Base-by-base conservation (phyloP, 2,113 vertebrate species). In the Anthoscopus minutus region DNA sequence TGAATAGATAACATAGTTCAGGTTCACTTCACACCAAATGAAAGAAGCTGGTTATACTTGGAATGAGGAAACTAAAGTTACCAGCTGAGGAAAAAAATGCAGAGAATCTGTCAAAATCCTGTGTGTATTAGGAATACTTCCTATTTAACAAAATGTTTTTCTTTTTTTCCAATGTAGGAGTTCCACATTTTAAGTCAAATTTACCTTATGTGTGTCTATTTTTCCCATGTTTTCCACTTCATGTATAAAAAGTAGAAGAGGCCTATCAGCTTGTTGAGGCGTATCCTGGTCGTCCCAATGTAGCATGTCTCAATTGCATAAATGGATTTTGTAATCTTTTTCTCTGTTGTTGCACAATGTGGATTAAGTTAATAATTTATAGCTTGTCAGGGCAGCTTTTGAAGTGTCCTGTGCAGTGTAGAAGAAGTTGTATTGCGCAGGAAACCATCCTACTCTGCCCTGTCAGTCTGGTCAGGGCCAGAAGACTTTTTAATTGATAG, bases 301-400 rank as follows among this genome's bases (percentile, higher is more conserved):
- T 79, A 94, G 72, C 38, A 31, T 0, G 4, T 81, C 58, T 73
- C 53, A 71, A 45, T 85, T 92, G 40, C 92, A 90, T 78, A 92
- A 92, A 92, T 64, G 38, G 54, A 44, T 96, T 95, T 92, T 81
- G 84, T 69, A 95, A 94, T 95, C 47, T 92, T 90, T 87, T 93
- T 57, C 65, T 54, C 35, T 82, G 44, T 74, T 85, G 25, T 88
- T 96, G 91, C 85, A 67, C 82, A 94, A 87, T 37, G 28, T 64
- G 24, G 60, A 77, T 85, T 92, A 90, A 82, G 93, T 96, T 97
- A 94, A 96, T 97, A 81, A 96, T 96, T 96, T 95, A 71, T 90
- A 83, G 57, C 77, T 87, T 94, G 61, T 77, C 35, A 65, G 88
- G 77, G 69, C 78, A 89, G 88, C 27, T 82, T 30, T 74, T 88